Percentiles rank a stretch among this genome's conserved stretches.
Evolutionary conservation across 2,888 invertebrate species (phyloP).

Genomic region (Tupiocoris notatus): DNA sequence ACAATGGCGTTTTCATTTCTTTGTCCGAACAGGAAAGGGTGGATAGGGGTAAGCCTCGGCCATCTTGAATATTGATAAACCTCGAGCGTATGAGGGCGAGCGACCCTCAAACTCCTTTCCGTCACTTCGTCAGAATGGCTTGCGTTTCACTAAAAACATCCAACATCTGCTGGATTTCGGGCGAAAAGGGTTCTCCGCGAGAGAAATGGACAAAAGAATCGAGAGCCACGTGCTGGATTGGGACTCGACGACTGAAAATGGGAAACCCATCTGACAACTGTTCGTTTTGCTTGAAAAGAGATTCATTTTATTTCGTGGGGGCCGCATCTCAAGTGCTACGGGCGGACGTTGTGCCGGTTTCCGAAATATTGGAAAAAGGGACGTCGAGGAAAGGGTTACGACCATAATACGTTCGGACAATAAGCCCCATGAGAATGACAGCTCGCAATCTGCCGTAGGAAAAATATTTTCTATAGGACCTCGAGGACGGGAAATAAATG

Average conservation of each 20-base stretch:
- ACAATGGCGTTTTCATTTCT: background rate
- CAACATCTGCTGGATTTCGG: background rate
- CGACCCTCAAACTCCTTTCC: background rate
- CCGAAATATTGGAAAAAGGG: background rate
- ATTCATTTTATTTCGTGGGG: conserved; percentile 18
- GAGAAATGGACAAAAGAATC: background rate
- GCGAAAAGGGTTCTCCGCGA: background rate
- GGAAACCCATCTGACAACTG: background rate
- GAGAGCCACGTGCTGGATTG: background rate
- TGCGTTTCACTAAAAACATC: background rate
- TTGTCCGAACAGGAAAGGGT: background rate
- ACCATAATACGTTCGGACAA: background rate
- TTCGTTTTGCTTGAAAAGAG: background rate
- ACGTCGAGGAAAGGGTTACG: conserved; percentile 3
- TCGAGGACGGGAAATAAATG: too few species aligned
- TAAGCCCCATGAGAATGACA: background rate
- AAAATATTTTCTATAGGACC: too few species aligned
- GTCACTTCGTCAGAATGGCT: background rate
- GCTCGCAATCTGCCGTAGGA: background rate
- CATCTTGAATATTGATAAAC: background rate
- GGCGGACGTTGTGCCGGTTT: background rate
- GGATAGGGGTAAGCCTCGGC: background rate
- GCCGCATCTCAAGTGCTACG: background rate
- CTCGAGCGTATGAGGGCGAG: too few species aligned
- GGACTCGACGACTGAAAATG: background rate